Percentiles rank a stretch among this genome's conserved stretches.
phyloP scores from a whole-genome alignment of 2,797 vertebrate species.

The Poeciliopsis paucimaculata region DNA sequence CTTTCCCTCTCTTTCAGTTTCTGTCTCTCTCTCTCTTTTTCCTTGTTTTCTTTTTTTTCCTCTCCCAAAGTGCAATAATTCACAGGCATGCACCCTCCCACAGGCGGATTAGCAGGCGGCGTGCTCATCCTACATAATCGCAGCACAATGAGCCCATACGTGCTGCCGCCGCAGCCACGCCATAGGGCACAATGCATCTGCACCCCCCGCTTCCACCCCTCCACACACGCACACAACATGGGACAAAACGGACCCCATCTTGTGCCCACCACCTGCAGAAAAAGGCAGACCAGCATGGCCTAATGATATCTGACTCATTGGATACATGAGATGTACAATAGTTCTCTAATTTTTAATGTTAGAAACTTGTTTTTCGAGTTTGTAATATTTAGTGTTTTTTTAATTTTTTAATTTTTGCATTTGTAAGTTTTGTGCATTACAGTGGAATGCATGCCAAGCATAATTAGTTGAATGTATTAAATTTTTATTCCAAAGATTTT shows the following conservation, averaged over 20 bases:
- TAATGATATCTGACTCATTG: conserved; percentile 7
- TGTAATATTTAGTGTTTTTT: not conserved
- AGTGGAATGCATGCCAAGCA: not conserved
- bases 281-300: conserved; percentile 29
- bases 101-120: conserved; percentile 83
- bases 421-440: not conserved
- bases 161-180: conserved; percentile 68
- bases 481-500: not conserved
- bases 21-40: conserved; percentile 12
- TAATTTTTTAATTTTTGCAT: not conserved
- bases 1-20: conserved; percentile 46
- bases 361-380: conserved; percentile 6
- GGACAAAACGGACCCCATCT: conserved; percentile 66
- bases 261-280: conserved; percentile 59
- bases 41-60: conserved; percentile 36
- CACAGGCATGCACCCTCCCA: conserved; percentile 84
- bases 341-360: not conserved
- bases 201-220: conserved; percentile 14
- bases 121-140: conserved; percentile 85
- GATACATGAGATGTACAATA: conserved; percentile 2
- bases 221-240: conserved; percentile 29
- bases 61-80: conserved; percentile 81
- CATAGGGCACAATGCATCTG: conserved; percentile 74
- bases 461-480: not conserved
- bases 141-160: conserved; percentile 79